Evolutionary conservation across 2,113 vertebrate species (phyloP).

Genomic region (Nymphicus hollandicus): DNA sequence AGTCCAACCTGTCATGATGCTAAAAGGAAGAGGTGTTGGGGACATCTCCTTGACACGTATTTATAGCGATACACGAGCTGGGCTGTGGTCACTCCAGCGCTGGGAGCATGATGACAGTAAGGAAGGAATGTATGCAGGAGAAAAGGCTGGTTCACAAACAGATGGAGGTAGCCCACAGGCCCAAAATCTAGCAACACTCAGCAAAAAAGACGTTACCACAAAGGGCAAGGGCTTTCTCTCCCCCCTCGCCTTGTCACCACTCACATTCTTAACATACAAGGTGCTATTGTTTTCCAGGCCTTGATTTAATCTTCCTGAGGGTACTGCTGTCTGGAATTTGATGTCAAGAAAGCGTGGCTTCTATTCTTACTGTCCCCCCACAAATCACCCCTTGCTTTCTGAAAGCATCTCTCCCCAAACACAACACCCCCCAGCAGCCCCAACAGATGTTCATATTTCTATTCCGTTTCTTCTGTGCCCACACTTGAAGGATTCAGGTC

Average conservation of each 20-base stretch:
- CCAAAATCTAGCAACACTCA: not conserved
- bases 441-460: not conserved
- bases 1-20: not conserved
- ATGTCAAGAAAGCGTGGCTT: not conserved
- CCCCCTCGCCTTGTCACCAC: not conserved
- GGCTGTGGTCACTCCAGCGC: not conserved
- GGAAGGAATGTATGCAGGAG: not conserved
- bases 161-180: not conserved
- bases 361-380: not conserved
- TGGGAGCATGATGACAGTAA: not conserved
- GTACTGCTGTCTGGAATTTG: not conserved
- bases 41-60: not conserved
- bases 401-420: not conserved
- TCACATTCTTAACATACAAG: not conserved
- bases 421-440: not conserved
- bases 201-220: not conserved
- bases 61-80: not conserved
- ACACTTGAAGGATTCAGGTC: not conserved
- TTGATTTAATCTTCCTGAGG: slow-evolving; percentile 7
- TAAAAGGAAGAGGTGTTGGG: not conserved
- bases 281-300: not conserved
- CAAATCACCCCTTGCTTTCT: not conserved
- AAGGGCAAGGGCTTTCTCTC: not conserved
- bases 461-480: not conserved
- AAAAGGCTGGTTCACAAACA: not conserved